Conservation (phyloP, 1,140 invertebrate genomes). For the Berghia stephanieae region DNA sequence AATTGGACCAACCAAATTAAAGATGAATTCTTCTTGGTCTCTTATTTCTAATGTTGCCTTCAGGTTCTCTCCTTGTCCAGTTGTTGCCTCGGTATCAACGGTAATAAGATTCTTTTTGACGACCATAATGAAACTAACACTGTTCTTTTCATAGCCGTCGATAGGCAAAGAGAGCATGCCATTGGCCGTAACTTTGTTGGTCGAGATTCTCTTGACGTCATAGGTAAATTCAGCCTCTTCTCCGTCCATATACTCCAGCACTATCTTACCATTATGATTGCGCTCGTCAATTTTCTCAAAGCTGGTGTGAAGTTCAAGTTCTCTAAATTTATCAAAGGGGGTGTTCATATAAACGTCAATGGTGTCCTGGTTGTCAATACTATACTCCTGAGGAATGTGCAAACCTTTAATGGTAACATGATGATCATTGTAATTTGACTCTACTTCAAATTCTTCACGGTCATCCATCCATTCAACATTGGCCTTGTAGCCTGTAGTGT, state of each 20-base stretch:
- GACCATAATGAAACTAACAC: background rate
- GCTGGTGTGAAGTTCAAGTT: background rate
- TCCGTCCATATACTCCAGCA: conserved; percentile 20
- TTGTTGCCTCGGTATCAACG: background rate
- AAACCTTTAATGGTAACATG: background rate
- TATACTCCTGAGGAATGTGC: background rate
- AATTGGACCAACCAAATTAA: conserved; percentile 13
- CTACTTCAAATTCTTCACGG: background rate
- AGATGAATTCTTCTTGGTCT: background rate
- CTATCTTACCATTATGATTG: background rate
- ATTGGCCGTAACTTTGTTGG: background rate
- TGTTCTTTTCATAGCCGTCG: conserved; percentile 11
- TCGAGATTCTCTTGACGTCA: background rate
- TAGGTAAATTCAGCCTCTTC: conserved; percentile 17
- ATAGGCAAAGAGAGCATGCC: conserved; percentile 6
- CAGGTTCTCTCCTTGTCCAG: conserved; percentile 12
- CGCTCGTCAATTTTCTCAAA: background rate
- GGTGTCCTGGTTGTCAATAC: background rate
- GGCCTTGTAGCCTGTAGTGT: background rate
- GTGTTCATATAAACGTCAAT: background rate
- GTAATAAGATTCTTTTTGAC: background rate
- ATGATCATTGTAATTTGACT: background rate
- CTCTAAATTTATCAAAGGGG: background rate
- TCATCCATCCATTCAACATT: background rate
- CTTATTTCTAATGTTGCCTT: background rate